Percentiles rank a stretch among this genome's conserved stretches.
These are phyloP conservation scores for Tribolium freemani DNA, from an alignment of 2,888 invertebrate species.

Conservation along the genomic window DNA sequence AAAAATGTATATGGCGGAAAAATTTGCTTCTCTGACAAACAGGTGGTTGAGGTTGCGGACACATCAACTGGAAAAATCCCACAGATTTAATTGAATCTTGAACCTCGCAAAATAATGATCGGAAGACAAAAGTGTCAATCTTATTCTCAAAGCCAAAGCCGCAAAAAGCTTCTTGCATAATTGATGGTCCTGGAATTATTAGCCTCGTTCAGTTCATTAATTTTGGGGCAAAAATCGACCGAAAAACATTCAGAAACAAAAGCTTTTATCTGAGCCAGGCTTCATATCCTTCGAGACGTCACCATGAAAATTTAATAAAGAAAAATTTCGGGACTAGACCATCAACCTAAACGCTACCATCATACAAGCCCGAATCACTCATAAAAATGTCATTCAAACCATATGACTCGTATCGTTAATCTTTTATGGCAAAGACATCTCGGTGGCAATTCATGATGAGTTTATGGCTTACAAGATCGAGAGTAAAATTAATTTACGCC, in stretches of 20 bases:
- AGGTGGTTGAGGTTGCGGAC: neutral
- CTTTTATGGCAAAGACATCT: neutral
- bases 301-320: neutral
- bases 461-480: neutral
- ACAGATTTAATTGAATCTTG: no score
- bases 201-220: constrained; percentile 11
- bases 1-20: neutral
- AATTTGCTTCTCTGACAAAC: neutral
- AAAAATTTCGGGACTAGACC: neutral
- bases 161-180: neutral
- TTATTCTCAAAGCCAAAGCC: neutral
- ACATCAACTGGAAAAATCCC: no score
- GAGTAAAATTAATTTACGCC: neutral
- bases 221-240: neutral
- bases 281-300: neutral
- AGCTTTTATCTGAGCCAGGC: neutral
- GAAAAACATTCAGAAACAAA: constrained; percentile 1
- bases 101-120: neutral
- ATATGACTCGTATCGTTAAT: neutral
- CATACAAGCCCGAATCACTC: neutral
- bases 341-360: neutral
- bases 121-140: neutral
- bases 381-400: neutral
- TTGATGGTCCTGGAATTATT: constrained; percentile 10
- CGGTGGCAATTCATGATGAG: neutral